These are phyloP conservation scores for Leucania comma DNA, from an alignment of 2,888 invertebrate genomes.

Conservation along the genomic window DNA sequence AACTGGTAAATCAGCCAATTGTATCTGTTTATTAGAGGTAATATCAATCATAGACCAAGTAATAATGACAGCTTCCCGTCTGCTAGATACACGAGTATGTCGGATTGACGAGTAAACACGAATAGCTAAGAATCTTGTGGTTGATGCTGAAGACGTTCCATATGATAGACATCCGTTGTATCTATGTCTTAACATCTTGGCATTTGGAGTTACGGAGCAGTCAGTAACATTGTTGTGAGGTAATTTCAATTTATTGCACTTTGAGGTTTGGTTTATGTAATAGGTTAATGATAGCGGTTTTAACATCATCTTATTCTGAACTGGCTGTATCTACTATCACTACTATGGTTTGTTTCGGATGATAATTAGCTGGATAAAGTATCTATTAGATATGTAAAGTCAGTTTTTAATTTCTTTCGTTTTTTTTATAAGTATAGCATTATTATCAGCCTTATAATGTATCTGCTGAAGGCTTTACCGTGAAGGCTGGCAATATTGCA, in stretches of 20 bases:
- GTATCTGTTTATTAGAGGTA: slow-evolving; percentile 1
- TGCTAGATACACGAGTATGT: neutral
- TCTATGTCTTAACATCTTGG: slow-evolving; percentile 23
- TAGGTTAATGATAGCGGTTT: slow-evolving; percentile 16
- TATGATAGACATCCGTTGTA: neutral
- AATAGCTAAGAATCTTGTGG: neutral
- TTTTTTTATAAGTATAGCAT: too few relatives aligned
- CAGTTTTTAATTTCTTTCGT: too few relatives aligned
- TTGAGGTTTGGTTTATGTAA: slow-evolving; percentile 14
- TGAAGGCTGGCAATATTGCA: too few relatives aligned
- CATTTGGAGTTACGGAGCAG: slow-evolving; percentile 5
- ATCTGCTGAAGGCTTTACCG: too few relatives aligned
- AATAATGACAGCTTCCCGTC: slow-evolving; percentile 19
- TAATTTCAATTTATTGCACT: slow-evolving; percentile 29
- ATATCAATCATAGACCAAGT: slow-evolving; percentile 4
- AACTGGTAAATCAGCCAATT: neutral
- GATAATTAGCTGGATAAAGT: too few relatives aligned
- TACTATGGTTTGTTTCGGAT: neutral
- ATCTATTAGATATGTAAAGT: too few relatives aligned
- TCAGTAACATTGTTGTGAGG: slow-evolving; percentile 8
- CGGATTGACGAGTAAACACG: slow-evolving; percentile 25
- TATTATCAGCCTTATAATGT: too few relatives aligned
- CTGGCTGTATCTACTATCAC: neutral
- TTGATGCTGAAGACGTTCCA: slow-evolving; percentile 1
- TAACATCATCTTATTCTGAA: neutral